Percentiles rank a stretch among this genome's conserved stretches.
These are phyloP conservation scores for Acronicta leporina DNA, from an alignment of 2,888 invertebrate species.

Conservation along the genomic window DNA sequence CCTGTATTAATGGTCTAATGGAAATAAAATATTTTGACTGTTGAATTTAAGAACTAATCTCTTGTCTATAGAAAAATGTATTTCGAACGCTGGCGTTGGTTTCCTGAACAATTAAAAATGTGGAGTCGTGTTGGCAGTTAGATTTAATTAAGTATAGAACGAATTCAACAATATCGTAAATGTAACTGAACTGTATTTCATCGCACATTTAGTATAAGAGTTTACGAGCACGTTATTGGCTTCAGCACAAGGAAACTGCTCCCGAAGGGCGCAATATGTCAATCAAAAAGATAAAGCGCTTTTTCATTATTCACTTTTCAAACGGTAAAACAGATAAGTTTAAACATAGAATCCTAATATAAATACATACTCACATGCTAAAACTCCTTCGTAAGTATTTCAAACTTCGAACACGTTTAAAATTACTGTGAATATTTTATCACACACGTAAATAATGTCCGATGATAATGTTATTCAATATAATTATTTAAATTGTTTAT, in stretches of 20 bases:
- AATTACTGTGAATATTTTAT: constrained; percentile 7
- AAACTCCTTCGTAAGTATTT: constrained; percentile 19
- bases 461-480: constrained; percentile 13
- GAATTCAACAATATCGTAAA: constrained; percentile 14
- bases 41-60: too few relatives aligned
- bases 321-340: constrained; percentile 32
- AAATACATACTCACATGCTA: constrained; percentile 44
- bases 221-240: constrained; percentile 42
- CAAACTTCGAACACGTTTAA: constrained; percentile 18
- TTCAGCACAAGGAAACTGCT: constrained; percentile 32
- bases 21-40: too few relatives aligned
- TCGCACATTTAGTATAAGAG: constrained; percentile 3
- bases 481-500: constrained; percentile 36
- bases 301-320: constrained; percentile 22
- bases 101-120: background rate
- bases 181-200: constrained; percentile 7
- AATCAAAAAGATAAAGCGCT: constrained; percentile 42
- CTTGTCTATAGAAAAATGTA: too few relatives aligned
- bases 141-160: constrained; percentile 14
- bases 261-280: constrained; percentile 36
- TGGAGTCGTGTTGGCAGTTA: background rate
- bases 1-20: too few relatives aligned
- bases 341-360: constrained; percentile 13
- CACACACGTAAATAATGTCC: constrained; percentile 11
- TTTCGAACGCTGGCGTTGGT: too few relatives aligned